Base-by-base conservation (phyloP, 2,888 invertebrate genomes). In the Cotesia congregata region DNA sequence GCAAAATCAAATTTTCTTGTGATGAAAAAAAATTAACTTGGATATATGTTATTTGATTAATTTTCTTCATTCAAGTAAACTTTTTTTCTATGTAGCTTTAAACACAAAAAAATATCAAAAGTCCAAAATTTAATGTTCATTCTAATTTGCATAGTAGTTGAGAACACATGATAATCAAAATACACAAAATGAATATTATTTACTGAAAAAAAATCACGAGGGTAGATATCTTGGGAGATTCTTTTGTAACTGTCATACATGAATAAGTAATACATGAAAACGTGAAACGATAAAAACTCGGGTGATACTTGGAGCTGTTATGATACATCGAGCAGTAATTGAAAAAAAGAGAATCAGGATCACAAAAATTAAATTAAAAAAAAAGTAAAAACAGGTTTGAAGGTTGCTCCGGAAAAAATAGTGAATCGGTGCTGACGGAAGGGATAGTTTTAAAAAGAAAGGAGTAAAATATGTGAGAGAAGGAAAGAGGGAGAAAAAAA, bases 361-460 rank as follows among this genome's bases (percentile, higher is more conserved):
- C 74, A 68, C 70, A 80, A 68, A 74, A 79, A 80, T 78, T 77
- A 78, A 15, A 17, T 17, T 62, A 0, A 62, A 17, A 62, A 62
- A 62, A 62, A 62, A 62, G 62, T 62, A 65, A 65, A 65, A 65
- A 65, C 20, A 76, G 80, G 80, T 82, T 83, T 84, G 84, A 85
- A 84, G 84, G 86, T 86, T 85, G 83, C 82, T 82, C 83, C 82
- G 83, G 81, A 85, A 65, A 30, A 85, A 86, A 67, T 67, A 67
- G 65, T 50, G 83, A 83, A 85, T 85, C 82, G 86, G 83, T 83
- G 83, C 83, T 85, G 73, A 67, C 64, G 64, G 40, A 76, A 39
- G 73, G 68, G 67, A 68, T 69, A 50, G 64, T 38, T 65, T 15
- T 74, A 7, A 68, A 75, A 67, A 72, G 17, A 80, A 79, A 80